Conservation (phyloP, 2,113 vertebrate species). For the Corythornis vintsioides region DNA sequence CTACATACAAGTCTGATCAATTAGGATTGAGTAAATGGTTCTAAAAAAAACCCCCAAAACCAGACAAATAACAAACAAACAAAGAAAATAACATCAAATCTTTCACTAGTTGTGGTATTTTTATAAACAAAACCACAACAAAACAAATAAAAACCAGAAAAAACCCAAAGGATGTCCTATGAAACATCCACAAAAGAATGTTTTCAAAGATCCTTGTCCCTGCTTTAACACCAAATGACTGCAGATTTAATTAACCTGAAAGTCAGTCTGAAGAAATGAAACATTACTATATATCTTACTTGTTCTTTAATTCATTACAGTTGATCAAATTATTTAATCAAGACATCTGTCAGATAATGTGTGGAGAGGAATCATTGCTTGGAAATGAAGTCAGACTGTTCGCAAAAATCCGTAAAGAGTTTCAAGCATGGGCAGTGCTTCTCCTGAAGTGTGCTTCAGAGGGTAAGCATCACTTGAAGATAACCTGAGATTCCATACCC, state of each 20-base stretch:
- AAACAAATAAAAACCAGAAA: neutral
- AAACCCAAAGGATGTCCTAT: neutral
- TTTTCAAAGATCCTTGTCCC: neutral
- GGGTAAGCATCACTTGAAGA: slow-evolving; percentile 67
- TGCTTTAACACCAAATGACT: neutral
- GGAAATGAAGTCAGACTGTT: slow-evolving; percentile 69
- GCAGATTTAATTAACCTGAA: neutral
- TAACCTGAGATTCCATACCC: neutral
- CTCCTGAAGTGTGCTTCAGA: neutral
- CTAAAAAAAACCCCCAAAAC: neutral
- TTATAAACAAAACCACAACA: neutral
- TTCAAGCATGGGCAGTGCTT: slow-evolving; percentile 57
- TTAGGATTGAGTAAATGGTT: neutral
- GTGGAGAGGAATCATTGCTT: slow-evolving; percentile 79
- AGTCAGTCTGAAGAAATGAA: neutral
- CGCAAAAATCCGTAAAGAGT: slow-evolving; percentile 75
- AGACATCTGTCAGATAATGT: slow-evolving; percentile 53
- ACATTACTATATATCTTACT: neutral
- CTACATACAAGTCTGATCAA: neutral
- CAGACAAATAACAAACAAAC: too few relatives aligned
- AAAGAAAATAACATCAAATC: neutral
- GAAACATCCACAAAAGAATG: neutral
- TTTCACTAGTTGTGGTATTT: neutral
- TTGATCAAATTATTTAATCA: slow-evolving; percentile 81
- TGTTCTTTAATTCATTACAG: slow-evolving; percentile 61